phyloP scores from a whole-genome alignment of 2,797 vertebrate species.

The Coccyzus lansbergi region DNA sequence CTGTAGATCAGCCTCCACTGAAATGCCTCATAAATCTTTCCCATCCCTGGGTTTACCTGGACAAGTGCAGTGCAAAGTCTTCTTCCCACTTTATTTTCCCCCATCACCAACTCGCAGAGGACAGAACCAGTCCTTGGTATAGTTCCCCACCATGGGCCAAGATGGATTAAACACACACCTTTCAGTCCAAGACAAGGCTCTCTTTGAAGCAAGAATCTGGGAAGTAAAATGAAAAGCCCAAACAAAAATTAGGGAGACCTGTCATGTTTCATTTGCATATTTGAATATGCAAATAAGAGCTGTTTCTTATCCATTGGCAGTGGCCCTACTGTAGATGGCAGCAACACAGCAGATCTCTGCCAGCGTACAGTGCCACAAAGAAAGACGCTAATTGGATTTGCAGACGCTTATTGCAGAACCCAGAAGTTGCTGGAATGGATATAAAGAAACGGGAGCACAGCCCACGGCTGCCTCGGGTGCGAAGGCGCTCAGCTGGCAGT shows the following conservation, averaged over 20 bases:
- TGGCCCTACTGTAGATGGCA: constrained; percentile 70
- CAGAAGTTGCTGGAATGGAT: constrained; percentile 67
- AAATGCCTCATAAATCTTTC: not conserved
- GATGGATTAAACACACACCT: constrained; percentile 27
- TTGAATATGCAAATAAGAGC: constrained; percentile 46
- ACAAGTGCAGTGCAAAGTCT: not conserved
- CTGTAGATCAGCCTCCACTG: not conserved
- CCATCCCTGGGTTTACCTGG: not conserved
- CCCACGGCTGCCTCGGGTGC: constrained; percentile 54
- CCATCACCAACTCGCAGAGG: not conserved
- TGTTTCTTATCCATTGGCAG: constrained; percentile 68
- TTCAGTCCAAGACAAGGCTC: constrained; percentile 16
- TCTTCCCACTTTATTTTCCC: constrained; percentile 9
- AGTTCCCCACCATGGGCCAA: not conserved
- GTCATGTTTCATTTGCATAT: constrained; percentile 33
- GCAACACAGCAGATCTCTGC: constrained; percentile 66
- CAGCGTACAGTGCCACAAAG: constrained; percentile 60
- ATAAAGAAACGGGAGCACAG: constrained; percentile 55
- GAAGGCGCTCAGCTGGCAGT: constrained; percentile 62
- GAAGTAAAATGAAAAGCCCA: constrained; percentile 9
- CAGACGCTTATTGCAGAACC: constrained; percentile 59
- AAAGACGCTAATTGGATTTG: constrained; percentile 71
- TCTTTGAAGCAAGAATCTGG: constrained; percentile 9
- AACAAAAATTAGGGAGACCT: constrained; percentile 42
- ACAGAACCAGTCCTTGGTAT: not conserved